Evolutionary conservation across 2,113 vertebrate species (phyloP).

Genomic region (Halichoerus grypus): DNA sequence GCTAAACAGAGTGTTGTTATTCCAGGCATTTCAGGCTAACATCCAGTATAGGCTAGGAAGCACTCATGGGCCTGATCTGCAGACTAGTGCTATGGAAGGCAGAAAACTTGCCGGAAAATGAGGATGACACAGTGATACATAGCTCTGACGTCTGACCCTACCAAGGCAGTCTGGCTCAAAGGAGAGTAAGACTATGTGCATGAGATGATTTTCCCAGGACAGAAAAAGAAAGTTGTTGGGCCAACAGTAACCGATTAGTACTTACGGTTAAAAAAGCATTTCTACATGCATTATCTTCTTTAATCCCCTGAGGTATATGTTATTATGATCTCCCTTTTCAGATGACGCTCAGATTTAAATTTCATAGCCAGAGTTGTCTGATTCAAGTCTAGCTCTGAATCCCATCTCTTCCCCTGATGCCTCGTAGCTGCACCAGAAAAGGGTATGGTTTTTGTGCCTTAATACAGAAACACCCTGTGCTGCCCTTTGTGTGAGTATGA

Average conservation of each 20-base stretch:
- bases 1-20: neutral
- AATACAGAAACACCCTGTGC: neutral
- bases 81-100: neutral
- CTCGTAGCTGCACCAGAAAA: neutral
- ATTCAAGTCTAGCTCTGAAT: neutral
- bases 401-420: neutral
- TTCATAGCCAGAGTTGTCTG: neutral
- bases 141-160: neutral
- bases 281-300: neutral
- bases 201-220: neutral
- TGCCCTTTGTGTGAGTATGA: neutral
- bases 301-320: neutral
- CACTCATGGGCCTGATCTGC: neutral
- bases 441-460: neutral
- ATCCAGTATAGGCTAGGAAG: neutral
- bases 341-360: neutral
- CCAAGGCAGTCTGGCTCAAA: neutral
- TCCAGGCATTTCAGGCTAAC: neutral
- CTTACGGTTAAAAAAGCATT: neutral
- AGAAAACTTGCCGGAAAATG: neutral
- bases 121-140: neutral
- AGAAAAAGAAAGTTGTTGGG: neutral
- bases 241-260: neutral
- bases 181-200: neutral
- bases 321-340: neutral